A percentile compares a stretch with the other conserved stretches of the same genome.
phyloP scores from a whole-genome alignment of 1,140 invertebrate genomes.

The Caligus rogercresseyi region DNA sequence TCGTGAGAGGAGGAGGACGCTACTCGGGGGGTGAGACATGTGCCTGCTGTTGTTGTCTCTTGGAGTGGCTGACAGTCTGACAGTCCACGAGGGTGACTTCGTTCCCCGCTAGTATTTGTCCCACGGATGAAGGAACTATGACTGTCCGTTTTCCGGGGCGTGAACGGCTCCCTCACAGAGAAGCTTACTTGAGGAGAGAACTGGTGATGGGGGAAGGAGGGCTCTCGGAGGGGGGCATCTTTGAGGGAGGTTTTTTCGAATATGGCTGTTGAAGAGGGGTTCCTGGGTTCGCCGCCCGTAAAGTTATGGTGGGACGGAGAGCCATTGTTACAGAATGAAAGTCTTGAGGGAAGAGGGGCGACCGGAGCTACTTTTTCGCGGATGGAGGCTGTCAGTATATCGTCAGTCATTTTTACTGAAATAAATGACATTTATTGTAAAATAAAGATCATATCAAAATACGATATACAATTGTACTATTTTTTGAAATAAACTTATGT shows the following conservation, averaged over 20 bases:
- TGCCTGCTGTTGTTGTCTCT: not conserved
- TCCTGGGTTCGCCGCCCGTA: not conserved
- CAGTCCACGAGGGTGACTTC: not conserved
- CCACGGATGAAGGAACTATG: not conserved
- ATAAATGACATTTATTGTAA: not conserved
- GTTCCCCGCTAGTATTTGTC: not conserved
- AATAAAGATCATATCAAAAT: not conserved
- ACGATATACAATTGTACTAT: not conserved
- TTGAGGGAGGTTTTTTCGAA: too few species aligned
- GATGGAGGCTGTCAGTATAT: constrained; percentile 14
- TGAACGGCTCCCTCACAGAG: not conserved
- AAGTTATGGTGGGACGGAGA: not conserved
- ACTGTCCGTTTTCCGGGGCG: not conserved
- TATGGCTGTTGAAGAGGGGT: not conserved
- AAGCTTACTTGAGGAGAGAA: not conserved
- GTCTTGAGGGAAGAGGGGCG: constrained; percentile 11
- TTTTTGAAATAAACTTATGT: too few species aligned
- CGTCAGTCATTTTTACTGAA: constrained; percentile 17
- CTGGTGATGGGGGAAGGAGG: not conserved
- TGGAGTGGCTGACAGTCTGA: not conserved
- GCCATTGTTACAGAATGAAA: constrained; percentile 6
- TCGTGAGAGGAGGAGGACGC: constrained; percentile 5
- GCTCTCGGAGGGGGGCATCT: too few species aligned
- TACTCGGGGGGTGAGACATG: not conserved
- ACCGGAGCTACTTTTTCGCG: constrained; percentile 3